A percentile compares a stretch with the other conserved stretches of the same genome.
These are phyloP conservation scores for Nomada hirtipes DNA, from an alignment of 2,888 invertebrate genomes.

Conservation along the genomic window DNA sequence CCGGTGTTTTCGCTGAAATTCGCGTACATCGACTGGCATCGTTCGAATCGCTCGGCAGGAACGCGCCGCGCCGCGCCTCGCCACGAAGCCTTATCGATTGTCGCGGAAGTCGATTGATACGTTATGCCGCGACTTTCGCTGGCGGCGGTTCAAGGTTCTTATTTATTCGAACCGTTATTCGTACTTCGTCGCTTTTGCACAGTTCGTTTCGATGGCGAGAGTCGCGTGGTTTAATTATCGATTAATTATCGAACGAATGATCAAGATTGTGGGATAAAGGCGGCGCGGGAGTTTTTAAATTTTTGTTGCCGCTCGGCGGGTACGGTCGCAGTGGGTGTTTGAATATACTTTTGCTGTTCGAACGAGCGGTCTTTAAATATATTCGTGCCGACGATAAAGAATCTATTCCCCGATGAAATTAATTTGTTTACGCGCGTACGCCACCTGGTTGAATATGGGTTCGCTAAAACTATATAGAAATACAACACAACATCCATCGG, in stretches of 20 bases:
- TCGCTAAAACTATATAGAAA: conserved; percentile 5
- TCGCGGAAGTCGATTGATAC: conserved; percentile 1
- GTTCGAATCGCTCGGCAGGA: not conserved
- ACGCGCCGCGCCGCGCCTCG: not conserved
- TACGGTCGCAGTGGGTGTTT: not conserved
- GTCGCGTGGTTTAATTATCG: no score
- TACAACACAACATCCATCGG: not conserved
- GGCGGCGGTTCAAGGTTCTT: not conserved
- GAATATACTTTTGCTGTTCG: not conserved
- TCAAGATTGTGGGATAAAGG: no score
- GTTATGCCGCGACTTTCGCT: conserved; percentile 10
- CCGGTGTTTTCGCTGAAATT: not conserved
- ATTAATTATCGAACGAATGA: no score
- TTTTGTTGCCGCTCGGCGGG: not conserved
- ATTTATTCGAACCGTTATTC: not conserved
- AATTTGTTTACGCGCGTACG: conserved; percentile 24
- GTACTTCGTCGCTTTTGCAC: not conserved
- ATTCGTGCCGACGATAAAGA: conserved; percentile 11
- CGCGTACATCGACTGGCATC: not conserved
- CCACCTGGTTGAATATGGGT: conserved; percentile 30
- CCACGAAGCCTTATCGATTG: conserved; percentile 22
- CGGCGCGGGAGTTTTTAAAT: not conserved
- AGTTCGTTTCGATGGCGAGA: no score
- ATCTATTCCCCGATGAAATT: conserved; percentile 29
- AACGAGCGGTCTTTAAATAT: not conserved